A percentile compares a stretch with the other conserved stretches of the same genome.
Conservation (phyloP, 2,113 vertebrate genomes). For the Eulemur rufifrons region DNA sequence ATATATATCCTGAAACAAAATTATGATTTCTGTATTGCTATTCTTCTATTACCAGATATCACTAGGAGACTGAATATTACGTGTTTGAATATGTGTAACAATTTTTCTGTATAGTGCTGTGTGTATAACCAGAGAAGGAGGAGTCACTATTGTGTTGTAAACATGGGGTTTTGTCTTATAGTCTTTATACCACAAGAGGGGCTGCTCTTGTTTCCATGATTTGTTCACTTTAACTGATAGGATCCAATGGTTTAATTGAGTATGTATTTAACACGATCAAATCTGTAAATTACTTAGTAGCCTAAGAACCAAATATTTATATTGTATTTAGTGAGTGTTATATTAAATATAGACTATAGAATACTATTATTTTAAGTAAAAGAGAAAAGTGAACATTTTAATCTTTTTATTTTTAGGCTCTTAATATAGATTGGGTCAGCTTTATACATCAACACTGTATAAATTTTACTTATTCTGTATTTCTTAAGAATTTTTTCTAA, state of each 20-base stretch:
- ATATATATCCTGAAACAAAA: not conserved
- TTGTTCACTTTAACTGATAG: not conserved
- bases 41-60: not conserved
- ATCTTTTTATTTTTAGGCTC: not conserved
- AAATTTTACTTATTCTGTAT: not conserved
- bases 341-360: not conserved
- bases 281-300: not conserved
- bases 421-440: not conserved
- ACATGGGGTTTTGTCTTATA: not conserved
- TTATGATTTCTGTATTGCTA: not conserved
- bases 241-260: not conserved
- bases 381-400: not conserved
- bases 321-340: not conserved
- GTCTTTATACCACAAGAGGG: not conserved
- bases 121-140: not conserved
- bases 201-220: not conserved
- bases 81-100: not conserved
- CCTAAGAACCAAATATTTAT: not conserved
- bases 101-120: not conserved
- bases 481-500: not conserved
- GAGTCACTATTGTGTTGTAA: not conserved
- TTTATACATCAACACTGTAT: not conserved
- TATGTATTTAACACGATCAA: not conserved
- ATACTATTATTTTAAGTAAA: slow-evolving; percentile 27
- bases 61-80: not conserved